These are phyloP conservation scores for Okamejei kenojei DNA, from an alignment of 2,797 vertebrate genomes.

Conservation along the genomic window DNA sequence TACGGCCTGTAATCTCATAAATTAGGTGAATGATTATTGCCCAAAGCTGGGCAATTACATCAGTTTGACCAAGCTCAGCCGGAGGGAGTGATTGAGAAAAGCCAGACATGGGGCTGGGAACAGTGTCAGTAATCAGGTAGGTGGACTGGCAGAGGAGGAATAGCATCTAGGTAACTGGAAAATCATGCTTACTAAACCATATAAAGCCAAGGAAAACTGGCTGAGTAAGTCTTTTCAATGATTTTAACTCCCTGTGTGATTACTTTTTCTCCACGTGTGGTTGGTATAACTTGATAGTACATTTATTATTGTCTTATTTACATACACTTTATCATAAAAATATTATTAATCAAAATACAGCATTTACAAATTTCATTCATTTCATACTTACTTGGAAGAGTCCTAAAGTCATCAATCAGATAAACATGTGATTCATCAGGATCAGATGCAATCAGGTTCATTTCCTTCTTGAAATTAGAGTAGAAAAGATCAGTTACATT, in stretches of 20 bases:
- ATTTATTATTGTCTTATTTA: neutral
- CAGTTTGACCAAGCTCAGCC: neutral
- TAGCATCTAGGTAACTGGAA: neutral
- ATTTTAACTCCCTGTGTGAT: neutral
- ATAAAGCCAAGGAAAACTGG: neutral
- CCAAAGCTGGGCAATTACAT: neutral
- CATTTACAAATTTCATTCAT: neutral
- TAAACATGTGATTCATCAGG: conserved; percentile 66
- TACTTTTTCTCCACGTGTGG: neutral
- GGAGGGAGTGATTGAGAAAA: no score
- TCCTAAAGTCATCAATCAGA: conserved; percentile 65
- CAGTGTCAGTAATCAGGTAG: no score
- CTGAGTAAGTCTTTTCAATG: neutral
- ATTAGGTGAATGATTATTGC: neutral
- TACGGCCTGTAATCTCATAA: neutral
- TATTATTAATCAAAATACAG: neutral
- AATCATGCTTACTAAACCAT: neutral
- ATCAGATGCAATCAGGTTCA: conserved; percentile 70
- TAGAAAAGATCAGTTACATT: conserved; percentile 61
- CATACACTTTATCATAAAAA: neutral
- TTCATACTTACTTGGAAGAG: conserved; percentile 35
- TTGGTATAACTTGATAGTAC: no score
- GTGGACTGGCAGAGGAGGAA: neutral
- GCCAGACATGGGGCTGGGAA: neutral
- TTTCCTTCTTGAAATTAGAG: conserved; percentile 61